These are phyloP conservation scores for Drosophila diplacantha DNA, from an alignment of 2,888 invertebrate species.

Conservation along the genomic window DNA sequence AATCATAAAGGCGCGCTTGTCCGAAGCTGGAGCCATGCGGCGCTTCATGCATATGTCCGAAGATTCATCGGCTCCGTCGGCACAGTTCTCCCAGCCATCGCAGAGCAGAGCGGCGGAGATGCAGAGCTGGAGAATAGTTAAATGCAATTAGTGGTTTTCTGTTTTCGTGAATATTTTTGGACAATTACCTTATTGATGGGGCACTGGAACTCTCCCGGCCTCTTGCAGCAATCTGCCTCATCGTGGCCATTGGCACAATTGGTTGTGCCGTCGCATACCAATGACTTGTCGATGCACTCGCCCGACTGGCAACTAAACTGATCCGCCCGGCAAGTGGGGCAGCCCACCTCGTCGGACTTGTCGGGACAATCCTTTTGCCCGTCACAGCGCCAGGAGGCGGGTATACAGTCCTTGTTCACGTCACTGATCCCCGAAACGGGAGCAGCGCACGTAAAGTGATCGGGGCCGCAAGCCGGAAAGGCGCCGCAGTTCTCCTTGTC, in stretches of 20 bases:
- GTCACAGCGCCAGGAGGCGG: constrained; percentile 84
- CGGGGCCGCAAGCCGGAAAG: constrained; percentile 84
- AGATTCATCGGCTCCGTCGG: constrained; percentile 88
- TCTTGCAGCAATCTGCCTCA: constrained; percentile 84
- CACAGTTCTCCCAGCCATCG: constrained; percentile 87
- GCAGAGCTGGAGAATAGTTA: constrained; percentile 78
- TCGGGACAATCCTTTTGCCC: constrained; percentile 90
- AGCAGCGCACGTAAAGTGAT: constrained; percentile 85
- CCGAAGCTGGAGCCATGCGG: constrained; percentile 77
- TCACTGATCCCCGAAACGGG: constrained; percentile 74
- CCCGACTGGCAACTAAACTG: constrained; percentile 81
- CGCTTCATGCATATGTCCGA: constrained; percentile 81
- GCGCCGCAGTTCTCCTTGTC: constrained; percentile 83
- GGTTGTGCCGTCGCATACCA: constrained; percentile 82
- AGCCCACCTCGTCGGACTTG: constrained; percentile 87
- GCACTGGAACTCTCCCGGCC: constrained; percentile 83
- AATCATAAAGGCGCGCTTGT: constrained; percentile 80
- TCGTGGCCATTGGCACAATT: constrained; percentile 85
- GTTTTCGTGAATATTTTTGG: not conserved
- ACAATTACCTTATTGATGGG: constrained; percentile 81
- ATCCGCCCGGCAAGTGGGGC: constrained; percentile 84
- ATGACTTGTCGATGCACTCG: constrained; percentile 81
- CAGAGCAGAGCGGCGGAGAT: constrained; percentile 84
- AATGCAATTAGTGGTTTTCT: no score
- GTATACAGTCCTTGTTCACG: constrained; percentile 83